Conservation (phyloP, 2,888 invertebrate species). For the Drosophila neonasuta region DNA sequence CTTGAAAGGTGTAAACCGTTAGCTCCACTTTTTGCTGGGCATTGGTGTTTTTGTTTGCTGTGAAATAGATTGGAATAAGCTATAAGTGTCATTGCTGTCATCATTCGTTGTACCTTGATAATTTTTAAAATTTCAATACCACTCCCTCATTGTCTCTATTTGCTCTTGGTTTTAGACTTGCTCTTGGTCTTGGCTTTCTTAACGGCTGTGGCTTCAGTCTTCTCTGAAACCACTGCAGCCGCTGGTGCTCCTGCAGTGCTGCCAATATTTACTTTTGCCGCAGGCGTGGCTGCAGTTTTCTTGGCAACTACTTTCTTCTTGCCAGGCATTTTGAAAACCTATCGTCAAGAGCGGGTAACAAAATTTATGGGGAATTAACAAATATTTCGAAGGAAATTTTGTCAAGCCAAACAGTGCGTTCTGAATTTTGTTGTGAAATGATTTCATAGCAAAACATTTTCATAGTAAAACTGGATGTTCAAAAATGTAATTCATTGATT, state of each 20-base stretch:
- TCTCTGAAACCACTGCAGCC: neutral
- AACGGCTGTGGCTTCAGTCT: neutral
- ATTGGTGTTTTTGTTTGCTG: neutral
- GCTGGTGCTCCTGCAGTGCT: neutral
- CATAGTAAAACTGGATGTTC: neutral
- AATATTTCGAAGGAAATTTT: constrained; percentile 25
- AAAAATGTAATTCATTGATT: constrained; percentile 8
- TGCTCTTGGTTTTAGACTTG: constrained; percentile 41
- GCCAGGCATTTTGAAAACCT: constrained; percentile 29
- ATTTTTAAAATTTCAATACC: constrained; percentile 9
- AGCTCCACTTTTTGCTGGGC: constrained; percentile 1
- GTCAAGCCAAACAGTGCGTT: constrained; percentile 12
- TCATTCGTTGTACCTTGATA: neutral
- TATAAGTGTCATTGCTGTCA: neutral
- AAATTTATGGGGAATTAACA: constrained; percentile 22
- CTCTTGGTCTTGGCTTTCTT: constrained; percentile 40
- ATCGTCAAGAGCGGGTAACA: neutral
- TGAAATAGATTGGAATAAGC: neutral
- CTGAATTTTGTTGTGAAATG: constrained; percentile 19
- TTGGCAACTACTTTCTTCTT: constrained; percentile 43
- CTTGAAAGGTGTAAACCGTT: neutral
- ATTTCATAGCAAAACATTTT: neutral
- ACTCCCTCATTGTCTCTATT: constrained; percentile 17
- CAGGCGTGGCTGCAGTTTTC: neutral
- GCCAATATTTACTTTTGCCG: neutral